These are phyloP conservation scores for Pantherophis vulpinus DNA, from an alignment of 2,797 vertebrate species.

Conservation along the genomic window DNA sequence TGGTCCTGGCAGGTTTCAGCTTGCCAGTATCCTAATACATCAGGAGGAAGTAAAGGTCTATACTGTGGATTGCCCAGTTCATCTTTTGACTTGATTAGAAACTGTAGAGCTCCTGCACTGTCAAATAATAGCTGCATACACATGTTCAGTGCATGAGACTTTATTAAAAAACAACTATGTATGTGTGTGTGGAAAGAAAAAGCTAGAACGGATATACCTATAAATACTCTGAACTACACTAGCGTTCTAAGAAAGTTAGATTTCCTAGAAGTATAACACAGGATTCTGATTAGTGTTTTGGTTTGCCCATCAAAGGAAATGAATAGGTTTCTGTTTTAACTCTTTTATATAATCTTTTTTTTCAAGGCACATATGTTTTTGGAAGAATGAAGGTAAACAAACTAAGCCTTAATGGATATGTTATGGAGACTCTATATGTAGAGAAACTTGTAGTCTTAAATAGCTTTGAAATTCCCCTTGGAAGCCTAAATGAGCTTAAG, in stretches of 20 bases:
- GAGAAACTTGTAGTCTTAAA: background rate
- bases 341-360: conserved; percentile 23
- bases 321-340: conserved; percentile 41
- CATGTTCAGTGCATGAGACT: conserved; percentile 28
- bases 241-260: conserved; percentile 65
- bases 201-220: conserved; percentile 72
- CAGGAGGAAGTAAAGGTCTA: background rate
- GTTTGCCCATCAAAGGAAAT: conserved; percentile 52
- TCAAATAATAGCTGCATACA: conserved; percentile 34
- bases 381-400: background rate
- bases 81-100: conserved; percentile 23
- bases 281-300: conserved; percentile 55
- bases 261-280: conserved; percentile 72
- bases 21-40: background rate
- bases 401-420: background rate
- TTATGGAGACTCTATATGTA: background rate
- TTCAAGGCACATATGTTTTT: conserved; percentile 27
- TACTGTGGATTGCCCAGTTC: background rate
- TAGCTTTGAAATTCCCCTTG: background rate
- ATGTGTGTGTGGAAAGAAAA: conserved; percentile 18
- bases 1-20: background rate
- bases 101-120: background rate
- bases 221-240: conserved; percentile 59
- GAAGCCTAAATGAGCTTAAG: background rate
- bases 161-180: conserved; percentile 40